These are phyloP conservation scores for Lipotes vexillifer DNA, from an alignment of 2,113 vertebrate species.

Conservation along the genomic window DNA sequence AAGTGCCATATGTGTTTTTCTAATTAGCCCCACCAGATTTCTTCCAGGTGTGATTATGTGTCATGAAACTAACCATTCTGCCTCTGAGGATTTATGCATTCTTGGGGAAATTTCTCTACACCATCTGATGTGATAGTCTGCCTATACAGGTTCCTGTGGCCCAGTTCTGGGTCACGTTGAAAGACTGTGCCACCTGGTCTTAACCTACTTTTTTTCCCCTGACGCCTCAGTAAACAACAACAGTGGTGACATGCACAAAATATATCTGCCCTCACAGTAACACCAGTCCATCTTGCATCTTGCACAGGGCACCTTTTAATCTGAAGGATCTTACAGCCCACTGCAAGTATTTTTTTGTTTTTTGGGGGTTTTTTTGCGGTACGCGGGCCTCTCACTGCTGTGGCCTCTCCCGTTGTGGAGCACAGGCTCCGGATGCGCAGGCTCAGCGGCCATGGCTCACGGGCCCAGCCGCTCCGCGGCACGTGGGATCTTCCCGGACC, in stretches of 20 bases:
- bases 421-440: too few relatives aligned
- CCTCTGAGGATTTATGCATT: not conserved
- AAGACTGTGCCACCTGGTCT: not conserved
- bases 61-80: not conserved
- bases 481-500: too few relatives aligned
- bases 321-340: not conserved
- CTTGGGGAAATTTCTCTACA: not conserved
- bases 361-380: too few relatives aligned
- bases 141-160: not conserved
- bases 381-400: too few relatives aligned
- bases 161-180: not conserved
- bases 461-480: too few relatives aligned
- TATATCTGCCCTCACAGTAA: not conserved
- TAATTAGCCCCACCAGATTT: slow-evolving; percentile 42
- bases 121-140: not conserved
- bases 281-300: not conserved
- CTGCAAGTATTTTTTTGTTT: not conserved
- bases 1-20: not conserved
- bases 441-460: too few relatives aligned
- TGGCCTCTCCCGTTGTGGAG: too few relatives aligned
- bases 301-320: slow-evolving; percentile 7
- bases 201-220: not conserved
- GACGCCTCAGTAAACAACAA: not conserved
- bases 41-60: not conserved
- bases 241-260: not conserved